phyloP scores from a whole-genome alignment of 2,888 invertebrate species.

The Epistrophe eligans region DNA sequence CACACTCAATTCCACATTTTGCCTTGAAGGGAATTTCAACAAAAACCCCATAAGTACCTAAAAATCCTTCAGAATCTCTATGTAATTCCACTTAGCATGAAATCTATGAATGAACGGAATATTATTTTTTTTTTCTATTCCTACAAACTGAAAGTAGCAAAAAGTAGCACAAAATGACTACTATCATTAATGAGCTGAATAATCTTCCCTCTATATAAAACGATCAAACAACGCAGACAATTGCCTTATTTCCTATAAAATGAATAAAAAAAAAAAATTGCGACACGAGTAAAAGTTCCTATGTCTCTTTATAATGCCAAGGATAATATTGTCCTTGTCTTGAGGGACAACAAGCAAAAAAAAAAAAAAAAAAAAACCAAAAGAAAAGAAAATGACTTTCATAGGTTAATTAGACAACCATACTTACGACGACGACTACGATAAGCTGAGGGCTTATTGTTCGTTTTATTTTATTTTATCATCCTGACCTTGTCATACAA shows the following conservation, averaged over 20 bases:
- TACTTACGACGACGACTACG: not conserved
- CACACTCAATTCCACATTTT: not conserved
- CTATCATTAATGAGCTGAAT: constrained; percentile 26
- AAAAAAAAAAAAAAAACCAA: not conserved
- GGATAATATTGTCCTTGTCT: constrained; percentile 14
- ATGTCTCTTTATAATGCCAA: constrained; percentile 23
- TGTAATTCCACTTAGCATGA: constrained; percentile 8
- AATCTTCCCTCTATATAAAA: constrained; percentile 5
- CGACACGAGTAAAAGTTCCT: not conserved
- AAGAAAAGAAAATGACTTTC: constrained; percentile 36
- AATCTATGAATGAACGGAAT: constrained; percentile 2
- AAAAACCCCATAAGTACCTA: not conserved
- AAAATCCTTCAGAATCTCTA: not conserved
- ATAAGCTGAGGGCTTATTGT: not conserved
- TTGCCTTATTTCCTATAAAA: not conserved
- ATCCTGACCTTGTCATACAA: constrained; percentile 8
- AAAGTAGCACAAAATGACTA: not conserved
- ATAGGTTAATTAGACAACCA: constrained; percentile 60
- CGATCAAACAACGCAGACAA: constrained; percentile 4
- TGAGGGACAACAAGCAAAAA: not conserved
- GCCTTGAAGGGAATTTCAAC: not conserved
- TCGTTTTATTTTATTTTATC: not conserved
- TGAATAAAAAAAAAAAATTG: not conserved
- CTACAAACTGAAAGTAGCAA: constrained; percentile 10
- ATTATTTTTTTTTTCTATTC: constrained; percentile 17